Conservation (phyloP, 2,797 vertebrate species). For the Falco biarmicus region DNA sequence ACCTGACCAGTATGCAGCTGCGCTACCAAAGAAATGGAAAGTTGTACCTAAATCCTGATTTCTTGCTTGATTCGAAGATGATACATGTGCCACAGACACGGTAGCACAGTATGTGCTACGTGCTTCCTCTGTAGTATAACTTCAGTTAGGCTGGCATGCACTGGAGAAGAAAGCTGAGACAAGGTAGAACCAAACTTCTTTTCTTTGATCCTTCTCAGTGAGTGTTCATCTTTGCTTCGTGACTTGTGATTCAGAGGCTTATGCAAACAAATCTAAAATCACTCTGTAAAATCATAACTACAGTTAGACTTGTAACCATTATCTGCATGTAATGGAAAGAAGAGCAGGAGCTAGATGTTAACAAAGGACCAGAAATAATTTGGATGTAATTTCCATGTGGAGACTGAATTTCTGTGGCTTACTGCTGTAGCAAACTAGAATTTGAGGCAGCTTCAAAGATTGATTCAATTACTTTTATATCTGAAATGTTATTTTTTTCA, state of each 20-base stretch:
- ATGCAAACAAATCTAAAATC: neutral
- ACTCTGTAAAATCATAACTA: neutral
- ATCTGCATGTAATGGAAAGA: neutral
- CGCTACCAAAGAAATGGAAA: neutral
- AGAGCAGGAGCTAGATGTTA: neutral
- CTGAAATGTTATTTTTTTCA: neutral
- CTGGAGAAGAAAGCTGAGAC: neutral
- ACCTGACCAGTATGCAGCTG: neutral
- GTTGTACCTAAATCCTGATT: neutral
- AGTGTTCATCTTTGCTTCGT: neutral
- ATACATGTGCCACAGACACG: neutral
- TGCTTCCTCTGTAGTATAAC: neutral
- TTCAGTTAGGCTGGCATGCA: neutral
- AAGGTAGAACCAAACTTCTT: neutral
- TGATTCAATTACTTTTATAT: neutral
- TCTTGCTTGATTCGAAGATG: neutral
- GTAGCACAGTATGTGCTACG: no score
- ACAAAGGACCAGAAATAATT: neutral
- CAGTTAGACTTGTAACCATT: neutral
- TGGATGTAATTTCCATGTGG: neutral
- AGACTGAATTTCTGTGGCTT: neutral
- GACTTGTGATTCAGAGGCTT: neutral
- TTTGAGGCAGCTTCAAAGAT: neutral
- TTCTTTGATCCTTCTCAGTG: neutral
- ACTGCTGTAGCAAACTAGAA: neutral